Base-by-base conservation (phyloP, 2,888 invertebrate genomes). In the Thelaira solivaga region DNA sequence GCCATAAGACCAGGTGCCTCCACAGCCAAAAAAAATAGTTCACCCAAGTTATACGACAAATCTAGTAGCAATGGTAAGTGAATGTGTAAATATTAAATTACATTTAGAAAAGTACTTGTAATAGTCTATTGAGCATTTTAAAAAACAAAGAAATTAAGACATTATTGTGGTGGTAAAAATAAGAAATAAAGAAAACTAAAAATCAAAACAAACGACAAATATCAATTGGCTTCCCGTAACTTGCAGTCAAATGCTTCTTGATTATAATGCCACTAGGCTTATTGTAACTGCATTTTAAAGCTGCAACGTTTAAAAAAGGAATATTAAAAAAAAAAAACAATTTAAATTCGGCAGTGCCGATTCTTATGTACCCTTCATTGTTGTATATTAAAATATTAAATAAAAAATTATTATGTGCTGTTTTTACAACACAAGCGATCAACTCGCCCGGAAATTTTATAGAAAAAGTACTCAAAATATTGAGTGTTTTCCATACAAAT, bases 1-100 rank as follows among this genome's bases (percentile, higher is more conserved):
- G 85, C 87, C 51, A 75, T 89, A 78, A 83, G 88, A 82, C 87
- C 91, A 55, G 64, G 64, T 73, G 77, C 78, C 90, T 92, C n/a
- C n/a, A n/a, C 92, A 76, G 89, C 90, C 76, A 90, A 92, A 83
- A 93, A 92, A 87, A 93, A 92, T 84, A 91, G 91, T 86, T 93
- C 93, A 81, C 92, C 93, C 61, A 93, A 93, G 89, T 91, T 91
- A 80, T 88, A 87, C 77, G 89, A 89, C 80, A 89, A 89, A 82
- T 84, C 85, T 80, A 86, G 87, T 80, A 86, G 87, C 86, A 89
- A 89, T 84, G 88, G 89, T 89, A 85, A 88, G 89, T 85, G 34
- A 3, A 24, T 59, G 20, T 31, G 26, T 41, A 5, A 72, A 72
- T 61, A 79, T 72, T 51, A 67, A 34, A 67, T 65, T 61, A 49